A percentile compares a stretch with the other conserved stretches of the same genome.
These are phyloP conservation scores for Pocillopora verrucosa DNA, from an alignment of 64 coral and sea anemone species.

Conservation along the genomic window DNA sequence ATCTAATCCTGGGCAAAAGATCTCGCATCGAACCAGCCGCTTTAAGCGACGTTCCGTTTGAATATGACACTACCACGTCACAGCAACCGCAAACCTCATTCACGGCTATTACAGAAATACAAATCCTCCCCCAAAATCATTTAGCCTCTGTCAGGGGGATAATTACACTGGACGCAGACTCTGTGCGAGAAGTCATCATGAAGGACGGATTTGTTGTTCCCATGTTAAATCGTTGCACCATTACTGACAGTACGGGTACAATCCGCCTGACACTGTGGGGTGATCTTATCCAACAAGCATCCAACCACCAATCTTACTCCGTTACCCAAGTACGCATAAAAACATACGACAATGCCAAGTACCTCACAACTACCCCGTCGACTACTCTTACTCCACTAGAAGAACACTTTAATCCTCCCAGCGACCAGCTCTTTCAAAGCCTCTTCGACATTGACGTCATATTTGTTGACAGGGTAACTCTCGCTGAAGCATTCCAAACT, in stretches of 20 bases:
- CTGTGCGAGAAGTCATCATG: background rate
- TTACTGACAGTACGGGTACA: slow-evolving; percentile 16
- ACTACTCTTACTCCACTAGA: background rate
- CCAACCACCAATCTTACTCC: background rate
- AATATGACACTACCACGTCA: background rate
- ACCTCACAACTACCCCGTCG: slow-evolving; percentile 36
- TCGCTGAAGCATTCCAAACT: slow-evolving; percentile 1
- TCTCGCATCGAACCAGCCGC: slow-evolving; percentile 13
- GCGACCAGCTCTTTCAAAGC: background rate
- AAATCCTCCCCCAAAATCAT: background rate
- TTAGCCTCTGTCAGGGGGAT: slow-evolving; percentile 1
- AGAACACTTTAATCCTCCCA: background rate
- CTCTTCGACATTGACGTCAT: slow-evolving; percentile 10
- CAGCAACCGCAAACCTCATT: background rate
- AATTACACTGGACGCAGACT: slow-evolving; percentile 1
- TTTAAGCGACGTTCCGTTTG: background rate
- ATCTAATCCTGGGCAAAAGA: slow-evolving; percentile 37
- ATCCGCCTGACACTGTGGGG: slow-evolving; percentile 26
- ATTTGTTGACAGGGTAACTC: background rate
- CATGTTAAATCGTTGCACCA: slow-evolving; percentile 17
- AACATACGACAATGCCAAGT: slow-evolving; percentile 39
- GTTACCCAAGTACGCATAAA: slow-evolving; percentile 16
- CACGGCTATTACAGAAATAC: slow-evolving; percentile 1
- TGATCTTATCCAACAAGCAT: slow-evolving; percentile 22
- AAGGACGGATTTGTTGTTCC: background rate